These are phyloP conservation scores for Chaetoderma sp. DNA, from an alignment of 2,888 invertebrate genomes.

Conservation along the genomic window DNA sequence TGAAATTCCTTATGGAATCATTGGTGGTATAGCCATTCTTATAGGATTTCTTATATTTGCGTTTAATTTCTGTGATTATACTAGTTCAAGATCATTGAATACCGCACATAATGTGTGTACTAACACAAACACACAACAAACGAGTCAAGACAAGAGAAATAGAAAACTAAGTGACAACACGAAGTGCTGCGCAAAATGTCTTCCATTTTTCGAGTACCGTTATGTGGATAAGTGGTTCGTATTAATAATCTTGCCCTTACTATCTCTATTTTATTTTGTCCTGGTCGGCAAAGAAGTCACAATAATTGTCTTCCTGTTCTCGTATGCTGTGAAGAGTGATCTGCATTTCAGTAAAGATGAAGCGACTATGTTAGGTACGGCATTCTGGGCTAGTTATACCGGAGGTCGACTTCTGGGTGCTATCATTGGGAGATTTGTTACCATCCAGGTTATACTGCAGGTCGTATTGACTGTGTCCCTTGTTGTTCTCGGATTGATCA, in stretches of 20 bases:
- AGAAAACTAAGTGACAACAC: too few relatives aligned
- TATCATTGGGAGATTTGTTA: conserved; percentile 27
- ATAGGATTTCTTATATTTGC: conserved; percentile 25
- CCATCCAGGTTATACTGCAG: conserved; percentile 30
- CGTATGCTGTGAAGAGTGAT: conserved; percentile 9
- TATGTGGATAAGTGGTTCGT: background rate
- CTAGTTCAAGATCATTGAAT: too few relatives aligned
- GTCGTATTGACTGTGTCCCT: conserved; percentile 31
- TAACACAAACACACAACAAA: too few relatives aligned
- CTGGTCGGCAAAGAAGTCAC: background rate
- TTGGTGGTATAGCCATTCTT: conserved; percentile 21
- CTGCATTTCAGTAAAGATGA: conserved; percentile 35
- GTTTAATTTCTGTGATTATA: background rate
- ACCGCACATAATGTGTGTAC: too few relatives aligned
- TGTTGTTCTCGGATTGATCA: conserved; percentile 25
- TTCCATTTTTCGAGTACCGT: too few relatives aligned
- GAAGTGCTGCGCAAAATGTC: too few relatives aligned
- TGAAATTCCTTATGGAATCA: conserved; percentile 32
- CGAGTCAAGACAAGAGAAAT: too few relatives aligned
- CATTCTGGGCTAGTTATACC: conserved; percentile 39
- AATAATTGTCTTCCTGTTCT: background rate
- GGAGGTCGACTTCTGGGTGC: conserved; percentile 33
- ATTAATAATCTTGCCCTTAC: background rate
- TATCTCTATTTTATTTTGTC: background rate
- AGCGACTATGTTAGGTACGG: conserved; percentile 38